Evolutionary conservation across 2,797 vertebrate species (phyloP), one percentile per base, ranked within the genome.

Genomic region (Galaxias olidus): DNA sequence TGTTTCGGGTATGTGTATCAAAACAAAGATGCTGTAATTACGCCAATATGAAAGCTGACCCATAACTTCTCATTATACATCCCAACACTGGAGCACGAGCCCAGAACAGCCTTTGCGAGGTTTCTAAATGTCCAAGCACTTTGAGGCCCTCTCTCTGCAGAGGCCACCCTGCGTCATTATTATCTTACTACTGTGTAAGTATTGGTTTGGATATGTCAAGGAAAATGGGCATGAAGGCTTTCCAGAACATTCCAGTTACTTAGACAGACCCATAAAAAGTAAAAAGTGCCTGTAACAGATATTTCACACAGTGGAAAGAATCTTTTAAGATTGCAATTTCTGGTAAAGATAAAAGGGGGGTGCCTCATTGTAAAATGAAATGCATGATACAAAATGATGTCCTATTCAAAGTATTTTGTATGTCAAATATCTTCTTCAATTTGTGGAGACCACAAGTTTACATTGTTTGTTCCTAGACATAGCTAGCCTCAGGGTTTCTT

Each of bases 221-320:
- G 50, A 66, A 53, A 67, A 59, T n/a, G 30, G 7, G 47, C 1
- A 3, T 52, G 15, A 63, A 52, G 40, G 42, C 63, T 64, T 57
- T 66, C 46, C 5, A 59, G 54, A 65, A 52, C 56, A 66, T 72
- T 73, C 63, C 63, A 59, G 54, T 59, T 68, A 66, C 56, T 66
- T 43, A 71, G 20, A 69, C 52, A 54, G 10, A 42, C 7, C 8
- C 13, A 52, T 48, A 55, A 75, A 67, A 59, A 17, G 6, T 59
- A 40, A 63, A 57, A 59, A 48, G 1, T 0, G 14, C 30, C 30
- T 10, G 9, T 10, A 50, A 15, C 9, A 20, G 41, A 18, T 50
- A 45, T 12, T 63, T 59, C 10, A 12, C 44, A 15, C 54, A 8
- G 56, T 7, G 46, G 1, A 48, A 68, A 45, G n/a, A 61, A 4